Percentiles rank a stretch among this genome's conserved stretches.
Evolutionary conservation across 2,113 vertebrate genomes (phyloP).

Genomic region (Paedocypris sp.): DNA sequence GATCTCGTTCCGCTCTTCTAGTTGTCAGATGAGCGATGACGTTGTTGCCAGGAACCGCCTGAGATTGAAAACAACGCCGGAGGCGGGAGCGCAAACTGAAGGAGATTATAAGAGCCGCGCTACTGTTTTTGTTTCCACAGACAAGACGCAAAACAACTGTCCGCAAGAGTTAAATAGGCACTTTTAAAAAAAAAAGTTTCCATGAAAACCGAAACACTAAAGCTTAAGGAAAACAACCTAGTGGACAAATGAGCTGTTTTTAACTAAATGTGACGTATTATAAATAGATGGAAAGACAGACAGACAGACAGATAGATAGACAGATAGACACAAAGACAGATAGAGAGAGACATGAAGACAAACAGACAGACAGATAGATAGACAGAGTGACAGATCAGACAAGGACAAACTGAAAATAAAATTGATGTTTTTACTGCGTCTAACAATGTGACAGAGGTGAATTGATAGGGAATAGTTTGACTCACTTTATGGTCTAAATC

Average conservation of each 20-base stretch:
- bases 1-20: conserved; percentile 24
- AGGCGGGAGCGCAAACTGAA: conserved; percentile 32
- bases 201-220: conserved; percentile 3
- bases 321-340: too few species aligned
- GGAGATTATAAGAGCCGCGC: conserved; percentile 26
- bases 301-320: too few species aligned
- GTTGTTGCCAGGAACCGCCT: conserved; percentile 75
- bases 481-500: conserved; percentile 36
- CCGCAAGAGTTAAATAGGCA: conserved; percentile 1
- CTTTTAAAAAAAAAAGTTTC: conserved; percentile 24
- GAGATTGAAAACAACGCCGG: conserved; percentile 72
- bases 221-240: background rate
- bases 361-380: too few species aligned
- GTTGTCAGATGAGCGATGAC: conserved; percentile 49
- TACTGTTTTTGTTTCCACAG: conserved; percentile 27
- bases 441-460: background rate
- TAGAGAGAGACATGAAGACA: too few species aligned
- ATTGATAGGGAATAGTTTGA: conserved; percentile 30
- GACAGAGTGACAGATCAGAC: too few species aligned
- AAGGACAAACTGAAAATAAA: too few species aligned
- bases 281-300: too few species aligned
- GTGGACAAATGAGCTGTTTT: background rate
- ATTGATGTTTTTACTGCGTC: too few species aligned
- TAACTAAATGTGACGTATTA: background rate
- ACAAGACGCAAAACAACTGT: conserved; percentile 14